Evolutionary conservation across 2,113 vertebrate genomes (phyloP), one percentile per base, ranked within the genome.

Genomic region (Hepsetus odoe): DNA sequence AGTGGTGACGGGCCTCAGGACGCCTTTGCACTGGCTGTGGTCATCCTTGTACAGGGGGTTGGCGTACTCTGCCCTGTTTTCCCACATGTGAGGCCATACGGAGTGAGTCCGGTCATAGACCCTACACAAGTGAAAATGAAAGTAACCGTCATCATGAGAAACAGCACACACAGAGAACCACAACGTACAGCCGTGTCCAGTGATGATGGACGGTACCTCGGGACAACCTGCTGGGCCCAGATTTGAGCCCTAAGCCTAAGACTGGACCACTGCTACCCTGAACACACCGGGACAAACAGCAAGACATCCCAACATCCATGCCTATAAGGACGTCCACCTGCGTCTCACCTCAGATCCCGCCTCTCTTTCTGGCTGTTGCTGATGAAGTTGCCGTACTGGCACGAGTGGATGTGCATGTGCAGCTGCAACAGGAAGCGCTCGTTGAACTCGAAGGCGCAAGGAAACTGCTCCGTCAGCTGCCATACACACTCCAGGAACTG

Each of bases 401-500:
- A 98, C 80, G 97, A 98, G 89, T 97, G 96, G 75, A 96, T 81
- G 2, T 98, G 95, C 8, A 94, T 88, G 72, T 96, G 97, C 72
- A 98, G 85, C 71, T 95, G 91, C 65, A 97, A 88, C 76, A 99
- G 86, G 91, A 98, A 96, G 85, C 94, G 92, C 91, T 99, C 96
- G 16, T 96, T 98, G 91, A 98, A 99, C 87, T 99, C 95, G 76
- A 99, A 99, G 88, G 96, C 96, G 84, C 97, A 99, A 14, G 97
- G 97, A 84, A 98, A 97, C 83, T 97, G 96, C 83, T 98, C 95
- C 68, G 93, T 97, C 79, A 99, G 87, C 87, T 99, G 97, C 97
- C 97, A 99, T 40, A 98, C 91, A 51, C 96, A 98, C 89, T 99
- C 97, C 2, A 98, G 91, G 87, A 99, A 97, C 92, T 99, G 97